phyloP scores from a whole-genome alignment of 2,797 vertebrate genomes.

The Periparus ater region DNA sequence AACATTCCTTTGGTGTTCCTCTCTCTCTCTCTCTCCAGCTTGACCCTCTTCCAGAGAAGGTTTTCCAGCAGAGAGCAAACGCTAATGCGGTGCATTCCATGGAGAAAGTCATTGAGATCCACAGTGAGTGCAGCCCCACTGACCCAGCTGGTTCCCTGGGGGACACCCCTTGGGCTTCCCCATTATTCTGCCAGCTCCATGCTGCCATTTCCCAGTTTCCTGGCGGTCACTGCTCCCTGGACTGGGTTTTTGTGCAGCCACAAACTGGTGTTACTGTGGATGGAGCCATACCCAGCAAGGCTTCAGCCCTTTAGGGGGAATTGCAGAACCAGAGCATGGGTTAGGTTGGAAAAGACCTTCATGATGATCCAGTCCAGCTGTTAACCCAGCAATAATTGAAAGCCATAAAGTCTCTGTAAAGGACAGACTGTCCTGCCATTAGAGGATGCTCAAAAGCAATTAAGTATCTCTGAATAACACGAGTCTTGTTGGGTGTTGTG shows the following conservation, averaged over 20 bases:
- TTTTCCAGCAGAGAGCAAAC: slow-evolving; percentile 91
- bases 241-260: not conserved
- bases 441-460: not conserved
- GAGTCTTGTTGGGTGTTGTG: not conserved
- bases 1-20: not conserved
- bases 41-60: slow-evolving; percentile 89
- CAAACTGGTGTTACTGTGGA: not conserved
- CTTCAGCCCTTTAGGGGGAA: not conserved
- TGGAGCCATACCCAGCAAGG: not conserved
- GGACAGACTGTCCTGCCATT: not conserved
- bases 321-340: not conserved
- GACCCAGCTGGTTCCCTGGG: not conserved
- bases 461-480: fast-evolving
- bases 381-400: not conserved
- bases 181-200: not conserved
- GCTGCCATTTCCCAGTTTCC: not conserved
- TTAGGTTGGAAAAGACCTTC: not conserved
- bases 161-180: not conserved
- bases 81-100: slow-evolving; percentile 90
- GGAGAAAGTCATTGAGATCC: slow-evolving; percentile 92
- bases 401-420: not conserved
- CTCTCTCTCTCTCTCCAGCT: slow-evolving; percentile 76
- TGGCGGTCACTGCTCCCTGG: not conserved
- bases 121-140: slow-evolving; percentile 81
- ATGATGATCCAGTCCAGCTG: not conserved